These are phyloP conservation scores for Congeria kusceri DNA, from an alignment of 2,888 invertebrate genomes.

Conservation along the genomic window DNA sequence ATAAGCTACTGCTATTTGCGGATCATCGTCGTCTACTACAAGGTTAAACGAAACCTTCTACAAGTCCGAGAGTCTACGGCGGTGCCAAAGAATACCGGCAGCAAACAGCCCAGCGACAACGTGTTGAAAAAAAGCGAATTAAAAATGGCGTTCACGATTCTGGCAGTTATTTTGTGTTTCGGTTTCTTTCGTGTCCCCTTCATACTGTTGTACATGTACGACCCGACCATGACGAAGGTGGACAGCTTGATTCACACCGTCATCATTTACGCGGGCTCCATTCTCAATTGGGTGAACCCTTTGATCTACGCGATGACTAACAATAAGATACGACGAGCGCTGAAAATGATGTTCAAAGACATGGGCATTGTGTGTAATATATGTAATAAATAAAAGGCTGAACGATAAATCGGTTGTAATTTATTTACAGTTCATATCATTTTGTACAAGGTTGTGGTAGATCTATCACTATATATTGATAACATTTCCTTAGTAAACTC, in stretches of 20 bases:
- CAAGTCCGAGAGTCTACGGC: background rate
- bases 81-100: background rate
- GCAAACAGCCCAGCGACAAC: background rate
- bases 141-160: slow-evolving; percentile 59
- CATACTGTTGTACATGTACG: slow-evolving; percentile 57
- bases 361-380: background rate
- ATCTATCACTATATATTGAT: no score
- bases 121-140: slow-evolving; percentile 28
- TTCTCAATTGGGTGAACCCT: slow-evolving; percentile 62
- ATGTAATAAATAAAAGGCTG: no score
- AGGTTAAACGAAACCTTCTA: background rate
- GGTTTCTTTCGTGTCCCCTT: slow-evolving; percentile 59
- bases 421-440: no score
- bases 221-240: slow-evolving; percentile 54
- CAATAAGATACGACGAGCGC: slow-evolving; percentile 43
- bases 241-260: slow-evolving; percentile 54
- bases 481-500: no score
- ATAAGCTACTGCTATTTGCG: slow-evolving; percentile 58
- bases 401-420: no score
- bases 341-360: slow-evolving; percentile 10
- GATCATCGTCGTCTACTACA: slow-evolving; percentile 50
- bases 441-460: no score
- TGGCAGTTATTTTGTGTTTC: slow-evolving; percentile 59
- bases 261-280: slow-evolving; percentile 54
- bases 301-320: slow-evolving; percentile 60